phyloP scores from a whole-genome alignment of 2,113 vertebrate species.

The Pithys albifrons region DNA sequence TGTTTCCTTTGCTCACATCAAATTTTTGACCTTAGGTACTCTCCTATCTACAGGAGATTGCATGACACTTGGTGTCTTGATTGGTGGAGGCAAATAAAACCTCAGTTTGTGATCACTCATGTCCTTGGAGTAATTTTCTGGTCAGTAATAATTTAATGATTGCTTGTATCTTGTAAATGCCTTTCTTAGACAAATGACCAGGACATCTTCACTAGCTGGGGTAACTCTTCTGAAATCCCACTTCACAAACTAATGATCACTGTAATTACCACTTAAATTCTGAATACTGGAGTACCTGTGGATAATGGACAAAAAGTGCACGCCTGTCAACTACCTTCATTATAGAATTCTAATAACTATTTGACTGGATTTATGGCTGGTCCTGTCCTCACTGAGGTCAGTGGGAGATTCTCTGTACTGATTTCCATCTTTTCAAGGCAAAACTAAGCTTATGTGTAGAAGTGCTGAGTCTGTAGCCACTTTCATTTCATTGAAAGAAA shows the following conservation, averaged over 20 bases:
- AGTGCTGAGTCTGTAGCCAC: not conserved
- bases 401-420: not conserved
- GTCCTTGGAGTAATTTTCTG: conserved; percentile 45
- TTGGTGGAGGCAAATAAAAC: conserved; percentile 39
- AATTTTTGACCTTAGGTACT: conserved; percentile 22
- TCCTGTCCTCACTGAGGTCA: not conserved
- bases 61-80: not conserved
- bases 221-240: conserved; percentile 43
- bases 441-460: rapidly evolving
- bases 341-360: not conserved
- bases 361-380: not conserved
- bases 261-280: conserved; percentile 56
- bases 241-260: conserved; percentile 21
- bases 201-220: conserved; percentile 45
- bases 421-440: not conserved
- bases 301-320: conserved; percentile 22
- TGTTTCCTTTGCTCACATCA: conserved; percentile 19
- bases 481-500: not conserved
- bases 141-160: conserved; percentile 61
- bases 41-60: not conserved
- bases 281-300: conserved; percentile 18
- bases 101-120: conserved; percentile 50
- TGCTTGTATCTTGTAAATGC: conserved; percentile 42
- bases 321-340: not conserved
- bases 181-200: conserved; percentile 63